These are phyloP conservation scores for Exephanes ischioxanthus DNA, from an alignment of 2,888 invertebrate genomes.

Conservation along the genomic window DNA sequence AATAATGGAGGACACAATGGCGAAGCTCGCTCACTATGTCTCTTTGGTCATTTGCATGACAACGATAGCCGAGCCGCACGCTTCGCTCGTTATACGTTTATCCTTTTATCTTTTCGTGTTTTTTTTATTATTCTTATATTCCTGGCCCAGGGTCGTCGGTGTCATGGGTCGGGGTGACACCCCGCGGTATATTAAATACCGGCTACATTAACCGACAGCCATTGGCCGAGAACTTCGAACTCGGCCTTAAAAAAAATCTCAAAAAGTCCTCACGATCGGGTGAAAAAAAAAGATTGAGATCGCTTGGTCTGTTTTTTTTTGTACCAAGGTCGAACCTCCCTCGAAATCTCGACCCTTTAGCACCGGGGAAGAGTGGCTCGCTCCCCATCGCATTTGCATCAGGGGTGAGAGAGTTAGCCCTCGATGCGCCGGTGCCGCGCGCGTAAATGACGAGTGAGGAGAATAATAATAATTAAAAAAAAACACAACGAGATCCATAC, in stretches of 20 bases:
- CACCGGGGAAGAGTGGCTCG: conserved; percentile 43
- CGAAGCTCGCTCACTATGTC: background rate
- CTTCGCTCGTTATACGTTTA: conserved; percentile 66
- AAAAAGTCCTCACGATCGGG: background rate
- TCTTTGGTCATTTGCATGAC: conserved; percentile 66
- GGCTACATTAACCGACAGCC: conserved; percentile 7
- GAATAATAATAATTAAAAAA: conserved; percentile 51
- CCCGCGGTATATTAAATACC: conserved; percentile 60
- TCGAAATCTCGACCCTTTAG: conserved; percentile 52
- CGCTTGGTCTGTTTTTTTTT: conserved; percentile 39
- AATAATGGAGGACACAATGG: conserved; percentile 39
- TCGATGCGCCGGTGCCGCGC: conserved; percentile 50
- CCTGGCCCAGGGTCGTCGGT: conserved; percentile 63
- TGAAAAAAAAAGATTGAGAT: background rate
- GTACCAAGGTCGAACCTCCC: conserved; percentile 1
- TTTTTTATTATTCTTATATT: conserved; percentile 24
- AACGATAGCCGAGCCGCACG: conserved; percentile 67
- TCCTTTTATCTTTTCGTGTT: conserved; percentile 64
- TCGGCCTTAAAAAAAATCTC: background rate
- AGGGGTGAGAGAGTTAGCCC: conserved; percentile 64
- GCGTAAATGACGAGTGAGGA: conserved; percentile 70
- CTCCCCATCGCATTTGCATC: conserved; percentile 66
- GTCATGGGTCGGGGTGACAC: conserved; percentile 73
- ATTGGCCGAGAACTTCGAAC: background rate
- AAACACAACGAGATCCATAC: conserved; percentile 65